Evolutionary conservation across 2,888 invertebrate species (phyloP), one percentile per base, ranked within the genome.

Genomic region (Synanthedon formicaeformis): DNA sequence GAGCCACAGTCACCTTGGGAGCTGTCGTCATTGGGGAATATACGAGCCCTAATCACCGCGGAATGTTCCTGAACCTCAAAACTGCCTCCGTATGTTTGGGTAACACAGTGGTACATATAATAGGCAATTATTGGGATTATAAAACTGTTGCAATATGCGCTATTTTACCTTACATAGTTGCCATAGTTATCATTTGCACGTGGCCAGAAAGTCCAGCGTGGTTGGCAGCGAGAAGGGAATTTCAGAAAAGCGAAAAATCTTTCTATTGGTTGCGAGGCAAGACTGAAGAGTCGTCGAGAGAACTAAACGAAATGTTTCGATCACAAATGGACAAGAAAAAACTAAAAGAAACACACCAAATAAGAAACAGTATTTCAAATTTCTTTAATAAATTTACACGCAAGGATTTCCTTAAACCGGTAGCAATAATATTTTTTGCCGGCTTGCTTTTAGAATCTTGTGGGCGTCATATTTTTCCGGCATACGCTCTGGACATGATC

Each of bases 181-280:
- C 76, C 0, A 50, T 78, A 1, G 2, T 65, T 0, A 66, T 80
- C 0, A 72, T 89, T 1, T 65, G 74, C 11, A 80, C 88, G 0
- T 73, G 90, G 58, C 90, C 89, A 0, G 92, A 92, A 69, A 89
- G 91, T 13, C 91, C 91, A 0, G 76, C 82, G 11, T 92, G 91
- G 91, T 64, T 92, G 48, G 79, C 89, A 0, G 79, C 87, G 1
- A 89, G 84, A 54, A 83, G 81, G 1, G 72, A 76, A n/a, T 69
- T 75, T 1, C 75, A 77, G 4, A 78, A 88, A 52, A 90, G 91
- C 0, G 77, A 86, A 55, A 65, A 73, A 6, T 74, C 89, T 0
- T 88, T 90, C 14, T 73, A 77, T 50, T 89, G 83, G 75, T 78
- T 90, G 50, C 72, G 90, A 55, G 90, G 90, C 16, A 61, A 64